Evolutionary conservation across 64 coral and sea anemone species (phyloP).

Genomic region (Montipora cactus): DNA sequence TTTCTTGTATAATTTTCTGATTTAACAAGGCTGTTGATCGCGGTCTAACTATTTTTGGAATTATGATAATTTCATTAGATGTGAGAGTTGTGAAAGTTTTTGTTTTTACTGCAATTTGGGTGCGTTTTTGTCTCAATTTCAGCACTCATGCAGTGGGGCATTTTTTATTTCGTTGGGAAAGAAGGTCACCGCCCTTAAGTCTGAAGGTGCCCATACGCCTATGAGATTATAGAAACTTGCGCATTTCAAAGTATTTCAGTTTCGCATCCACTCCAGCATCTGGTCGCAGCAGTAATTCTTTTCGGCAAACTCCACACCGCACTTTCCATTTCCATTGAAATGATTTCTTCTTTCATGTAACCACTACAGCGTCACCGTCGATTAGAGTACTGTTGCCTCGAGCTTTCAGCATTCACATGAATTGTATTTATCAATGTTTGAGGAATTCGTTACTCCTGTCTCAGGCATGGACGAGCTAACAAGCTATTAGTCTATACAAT

Average conservation of each 20-base stretch:
- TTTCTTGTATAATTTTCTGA: no score
- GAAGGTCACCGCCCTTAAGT: background rate
- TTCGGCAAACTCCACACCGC: background rate
- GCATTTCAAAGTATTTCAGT: background rate
- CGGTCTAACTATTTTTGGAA: no score
- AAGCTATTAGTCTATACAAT: no score
- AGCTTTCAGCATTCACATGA: background rate
- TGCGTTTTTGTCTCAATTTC: no score
- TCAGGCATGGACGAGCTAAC: no score
- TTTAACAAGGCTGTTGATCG: no score
- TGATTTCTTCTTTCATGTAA: background rate
- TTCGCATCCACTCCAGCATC: background rate
- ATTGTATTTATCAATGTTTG: no score
- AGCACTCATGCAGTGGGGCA: no score
- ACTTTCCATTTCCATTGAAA: conserved; percentile 16
- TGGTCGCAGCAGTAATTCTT: background rate
- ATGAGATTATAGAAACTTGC: background rate
- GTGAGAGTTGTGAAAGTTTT: background rate
- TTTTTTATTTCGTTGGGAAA: background rate
- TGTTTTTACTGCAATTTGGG: no score
- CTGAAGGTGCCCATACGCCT: background rate
- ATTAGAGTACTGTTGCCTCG: background rate
- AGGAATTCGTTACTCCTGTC: no score
- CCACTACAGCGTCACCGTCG: background rate
- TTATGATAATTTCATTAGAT: background rate